Evolutionary conservation across 2,113 vertebrate genomes (phyloP).

Genomic region (Clarias magur): DNA sequence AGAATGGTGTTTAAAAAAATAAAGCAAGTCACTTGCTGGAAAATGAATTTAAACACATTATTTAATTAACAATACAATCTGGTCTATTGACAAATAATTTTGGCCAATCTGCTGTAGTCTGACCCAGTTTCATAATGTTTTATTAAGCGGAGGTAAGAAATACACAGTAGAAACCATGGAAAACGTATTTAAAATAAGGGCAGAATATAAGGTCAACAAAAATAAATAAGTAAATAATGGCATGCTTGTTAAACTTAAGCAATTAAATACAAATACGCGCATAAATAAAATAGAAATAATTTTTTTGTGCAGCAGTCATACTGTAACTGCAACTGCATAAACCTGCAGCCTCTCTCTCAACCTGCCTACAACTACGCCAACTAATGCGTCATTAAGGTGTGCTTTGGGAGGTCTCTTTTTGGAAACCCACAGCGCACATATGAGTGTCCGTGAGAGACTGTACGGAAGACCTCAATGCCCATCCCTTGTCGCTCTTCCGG

Average conservation of each 20-base stretch:
- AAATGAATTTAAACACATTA: neutral
- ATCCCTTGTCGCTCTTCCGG: too few species aligned
- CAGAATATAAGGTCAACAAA: neutral
- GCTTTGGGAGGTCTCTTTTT: neutral
- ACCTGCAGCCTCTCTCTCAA: neutral
- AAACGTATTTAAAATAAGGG: neutral
- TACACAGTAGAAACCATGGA: neutral
- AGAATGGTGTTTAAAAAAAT: neutral
- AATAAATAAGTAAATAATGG: neutral
- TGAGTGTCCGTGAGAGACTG: neutral
- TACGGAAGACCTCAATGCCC: neutral
- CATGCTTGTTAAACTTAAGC: neutral
- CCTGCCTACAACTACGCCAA: neutral
- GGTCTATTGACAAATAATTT: neutral
- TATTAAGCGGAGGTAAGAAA: neutral
- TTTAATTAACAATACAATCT: neutral
- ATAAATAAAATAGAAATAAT: neutral
- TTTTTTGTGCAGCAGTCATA: neutral
- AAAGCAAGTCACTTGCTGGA: neutral
- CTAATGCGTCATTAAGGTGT: neutral
- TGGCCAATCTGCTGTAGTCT: neutral
- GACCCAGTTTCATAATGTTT: neutral
- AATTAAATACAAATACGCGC: neutral
- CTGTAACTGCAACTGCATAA: neutral
- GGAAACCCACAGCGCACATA: neutral